Base-by-base conservation (phyloP, 2,797 vertebrate genomes). In the Ispidina lecontei region DNA sequence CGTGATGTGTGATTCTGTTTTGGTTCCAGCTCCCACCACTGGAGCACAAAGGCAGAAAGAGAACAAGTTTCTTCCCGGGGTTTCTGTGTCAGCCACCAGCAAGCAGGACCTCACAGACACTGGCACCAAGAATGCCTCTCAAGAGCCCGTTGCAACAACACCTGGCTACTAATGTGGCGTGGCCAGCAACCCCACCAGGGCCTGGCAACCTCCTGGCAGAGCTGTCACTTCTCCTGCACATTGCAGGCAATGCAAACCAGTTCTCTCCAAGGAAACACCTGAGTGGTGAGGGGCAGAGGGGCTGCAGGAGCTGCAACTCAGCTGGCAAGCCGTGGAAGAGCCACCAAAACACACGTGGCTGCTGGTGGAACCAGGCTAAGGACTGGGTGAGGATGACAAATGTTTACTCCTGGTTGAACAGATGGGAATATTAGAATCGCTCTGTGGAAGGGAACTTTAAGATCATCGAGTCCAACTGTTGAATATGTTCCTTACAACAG, bases 251-350 rank as follows among this genome's bases (percentile, higher is more conserved):
- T 0, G 17, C 69, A 64, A 69, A 20, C 15, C 3, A 0, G 3
- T 8, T 60, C 28, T 12, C 20, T 7, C 49, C 1, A 0, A 26
- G 79, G 68, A 49, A 78, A 59, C 22, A 22, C 0, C 12, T 0
- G 33, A 35, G 64, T 1, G 35, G 5, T 4, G 37, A 73, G 21
- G 55, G 62, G 11, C 64, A 26, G 19, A 44, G 63, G n/a, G n/a
- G 46, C 37, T 31, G 44, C 69, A 28, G 41, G 20, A 76, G 10
- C 41, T 15, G 28, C 26, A 15, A 3, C 1, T 1, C 3, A 3
- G 72, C 31, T n/a, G 29, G 16, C 39, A 14, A 47, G 35, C 15
- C 26, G 18, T 3, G 17, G 59, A n/a, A 73, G 56, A 22, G 67
- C 16, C 59, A 46, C 49, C 29, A 31, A 49, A 39, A 44, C 4